A percentile compares a stretch with the other conserved stretches of the same genome.
Evolutionary conservation across 2,797 vertebrate genomes (phyloP).

Genomic region (Esox masquinongy): DNA sequence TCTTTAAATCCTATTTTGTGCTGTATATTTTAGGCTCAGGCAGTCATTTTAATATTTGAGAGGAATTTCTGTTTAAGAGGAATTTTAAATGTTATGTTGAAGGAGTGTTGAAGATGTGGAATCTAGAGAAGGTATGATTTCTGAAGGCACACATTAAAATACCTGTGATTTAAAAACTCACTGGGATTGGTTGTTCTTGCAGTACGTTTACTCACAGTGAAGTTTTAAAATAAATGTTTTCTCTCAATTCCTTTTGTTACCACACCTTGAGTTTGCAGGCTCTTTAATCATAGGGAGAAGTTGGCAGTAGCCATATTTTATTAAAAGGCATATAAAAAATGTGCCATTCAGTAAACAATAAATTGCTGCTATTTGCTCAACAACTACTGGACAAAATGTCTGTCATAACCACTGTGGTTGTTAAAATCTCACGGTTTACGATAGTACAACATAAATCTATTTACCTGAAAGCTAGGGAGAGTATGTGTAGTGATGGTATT

Average conservation of each 20-base stretch:
- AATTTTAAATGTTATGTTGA: slow-evolving; percentile 15
- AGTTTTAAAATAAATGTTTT: slow-evolving; percentile 17
- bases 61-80: slow-evolving; percentile 4
- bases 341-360: background rate
- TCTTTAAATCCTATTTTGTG: slow-evolving; percentile 19
- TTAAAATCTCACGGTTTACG: slow-evolving; percentile 26
- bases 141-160: slow-evolving; percentile 26
- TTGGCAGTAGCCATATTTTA: slow-evolving; percentile 8
- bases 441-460: background rate
- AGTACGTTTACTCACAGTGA: slow-evolving; percentile 31
- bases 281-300: background rate
- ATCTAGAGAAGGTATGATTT: slow-evolving; percentile 8
- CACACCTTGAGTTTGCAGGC: background rate
- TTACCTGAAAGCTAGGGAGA: background rate
- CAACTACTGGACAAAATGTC: slow-evolving; percentile 27
- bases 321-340: slow-evolving; percentile 17
- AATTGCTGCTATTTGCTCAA: slow-evolving; percentile 33
- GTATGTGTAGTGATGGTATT: background rate
- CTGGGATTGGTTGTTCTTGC: slow-evolving; percentile 12
- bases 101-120: slow-evolving; percentile 3
- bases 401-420: slow-evolving; percentile 16
- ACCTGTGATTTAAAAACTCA: background rate
- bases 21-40: slow-evolving; percentile 19
- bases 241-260: background rate
- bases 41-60: slow-evolving; percentile 9